phyloP scores from a whole-genome alignment of 2,797 vertebrate genomes.

The Anas bernieri region DNA sequence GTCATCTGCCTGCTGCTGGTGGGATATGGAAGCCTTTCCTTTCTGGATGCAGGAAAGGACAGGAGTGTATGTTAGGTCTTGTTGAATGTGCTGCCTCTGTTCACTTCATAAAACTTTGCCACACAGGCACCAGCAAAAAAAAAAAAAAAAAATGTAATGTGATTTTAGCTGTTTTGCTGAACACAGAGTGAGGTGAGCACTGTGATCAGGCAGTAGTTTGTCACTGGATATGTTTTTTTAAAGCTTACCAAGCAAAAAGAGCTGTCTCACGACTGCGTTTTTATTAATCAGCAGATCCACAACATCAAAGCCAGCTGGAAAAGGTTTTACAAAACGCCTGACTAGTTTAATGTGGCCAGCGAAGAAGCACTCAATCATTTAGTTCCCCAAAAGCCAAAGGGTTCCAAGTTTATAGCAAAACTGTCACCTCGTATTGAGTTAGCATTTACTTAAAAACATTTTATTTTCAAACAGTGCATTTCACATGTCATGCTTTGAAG shows the following conservation, averaged over 20 bases:
- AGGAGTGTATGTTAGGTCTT: neutral
- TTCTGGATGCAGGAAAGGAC: neutral
- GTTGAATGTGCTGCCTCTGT: neutral
- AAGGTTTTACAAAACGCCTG: neutral
- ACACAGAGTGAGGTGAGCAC: neutral
- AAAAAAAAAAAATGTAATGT: neutral
- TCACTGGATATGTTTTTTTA: neutral
- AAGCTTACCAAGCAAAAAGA: conserved; percentile 20
- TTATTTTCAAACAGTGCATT: neutral
- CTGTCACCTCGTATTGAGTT: neutral
- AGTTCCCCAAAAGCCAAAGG: neutral
- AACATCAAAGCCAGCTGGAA: neutral
- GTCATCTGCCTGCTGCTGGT: neutral
- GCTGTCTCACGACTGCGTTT: neutral
- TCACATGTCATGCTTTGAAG: neutral
- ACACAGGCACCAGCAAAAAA: neutral
- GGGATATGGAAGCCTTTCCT: neutral
- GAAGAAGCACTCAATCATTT: neutral
- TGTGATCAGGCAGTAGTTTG: neutral
- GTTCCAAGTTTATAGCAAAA: neutral
- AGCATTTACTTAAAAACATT: neutral
- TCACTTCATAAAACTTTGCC: neutral
- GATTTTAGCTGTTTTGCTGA: neutral
- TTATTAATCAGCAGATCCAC: neutral
- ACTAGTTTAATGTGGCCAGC: neutral